phyloP scores from a whole-genome alignment of 1,140 invertebrate genomes.

The Zeugodacus cucurbitae region DNA sequence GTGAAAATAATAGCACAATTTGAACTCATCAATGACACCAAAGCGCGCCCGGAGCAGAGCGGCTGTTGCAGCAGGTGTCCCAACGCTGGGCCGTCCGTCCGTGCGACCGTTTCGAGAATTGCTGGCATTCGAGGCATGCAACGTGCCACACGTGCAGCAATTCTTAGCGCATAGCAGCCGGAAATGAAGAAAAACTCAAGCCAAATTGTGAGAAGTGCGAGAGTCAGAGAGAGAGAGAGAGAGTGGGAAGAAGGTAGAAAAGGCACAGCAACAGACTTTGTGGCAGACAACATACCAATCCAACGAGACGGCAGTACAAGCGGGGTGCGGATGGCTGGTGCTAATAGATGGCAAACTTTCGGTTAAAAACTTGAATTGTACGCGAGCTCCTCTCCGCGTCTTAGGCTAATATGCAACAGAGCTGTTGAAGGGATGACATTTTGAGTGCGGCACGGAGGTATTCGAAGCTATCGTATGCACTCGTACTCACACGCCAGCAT shows the following conservation, averaged over 20 bases:
- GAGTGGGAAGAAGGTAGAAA: neutral
- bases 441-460: neutral
- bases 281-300: neutral
- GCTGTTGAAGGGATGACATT: slow-evolving; percentile 26
- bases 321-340: neutral
- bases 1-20: slow-evolving; percentile 31
- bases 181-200: slow-evolving; percentile 40
- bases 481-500: neutral
- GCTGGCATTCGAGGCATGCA: slow-evolving; percentile 27
- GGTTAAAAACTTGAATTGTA: slow-evolving; percentile 27
- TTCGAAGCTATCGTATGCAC: neutral
- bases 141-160: slow-evolving; percentile 25
- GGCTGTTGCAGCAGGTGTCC: slow-evolving; percentile 13
- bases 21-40: slow-evolving; percentile 39
- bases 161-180: slow-evolving; percentile 16
- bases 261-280: neutral
- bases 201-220: slow-evolving; percentile 13
- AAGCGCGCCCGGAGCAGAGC: neutral
- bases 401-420: slow-evolving; percentile 1
- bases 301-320: neutral
- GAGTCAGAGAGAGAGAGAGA: no score
- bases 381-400: neutral
- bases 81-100: neutral
- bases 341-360: slow-evolving; percentile 29
- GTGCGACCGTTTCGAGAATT: neutral